A percentile compares a stretch with the other conserved stretches of the same genome.
phyloP scores from a whole-genome alignment of 2,113 vertebrate species.

The Dunckerocampus dactyliophorus region DNA sequence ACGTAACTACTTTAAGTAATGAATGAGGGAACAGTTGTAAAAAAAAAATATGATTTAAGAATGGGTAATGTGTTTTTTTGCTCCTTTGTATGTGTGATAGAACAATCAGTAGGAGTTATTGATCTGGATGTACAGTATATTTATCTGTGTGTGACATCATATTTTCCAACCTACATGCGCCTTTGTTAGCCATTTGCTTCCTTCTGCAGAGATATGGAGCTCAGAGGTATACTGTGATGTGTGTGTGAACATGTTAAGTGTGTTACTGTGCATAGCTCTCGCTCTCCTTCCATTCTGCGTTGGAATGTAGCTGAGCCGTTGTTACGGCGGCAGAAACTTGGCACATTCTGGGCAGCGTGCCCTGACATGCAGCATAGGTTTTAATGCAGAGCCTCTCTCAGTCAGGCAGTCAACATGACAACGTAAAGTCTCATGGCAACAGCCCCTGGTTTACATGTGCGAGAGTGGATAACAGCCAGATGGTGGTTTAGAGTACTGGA shows the following conservation, averaged over 20 bases:
- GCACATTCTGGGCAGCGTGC: slow-evolving; percentile 61
- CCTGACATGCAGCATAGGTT: slow-evolving; percentile 32
- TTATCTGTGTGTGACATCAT: background rate
- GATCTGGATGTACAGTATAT: background rate
- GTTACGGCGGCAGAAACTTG: slow-evolving; percentile 58
- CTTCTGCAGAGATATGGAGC: slow-evolving; percentile 4
- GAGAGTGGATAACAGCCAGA: background rate
- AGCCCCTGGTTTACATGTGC: background rate
- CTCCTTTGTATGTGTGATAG: no score
- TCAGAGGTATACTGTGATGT: slow-evolving; percentile 8
- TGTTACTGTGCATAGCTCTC: slow-evolving; percentile 15
- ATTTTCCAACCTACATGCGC: slow-evolving; percentile 11
- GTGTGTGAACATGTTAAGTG: slow-evolving; percentile 11
- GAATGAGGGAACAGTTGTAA: no score
- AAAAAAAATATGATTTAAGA: no score
- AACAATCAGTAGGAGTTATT: background rate
- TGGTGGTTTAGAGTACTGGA: background rate
- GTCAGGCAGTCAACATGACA: slow-evolving; percentile 24
- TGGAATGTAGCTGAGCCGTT: slow-evolving; percentile 57
- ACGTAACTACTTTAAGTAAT: no score
- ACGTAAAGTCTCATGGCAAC: slow-evolving; percentile 16
- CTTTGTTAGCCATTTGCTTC: slow-evolving; percentile 45
- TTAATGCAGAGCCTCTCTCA: slow-evolving; percentile 22
- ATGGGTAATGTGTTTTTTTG: no score
- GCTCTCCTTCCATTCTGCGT: slow-evolving; percentile 23